A percentile compares a stretch with the other conserved stretches of the same genome.
Conservation (phyloP, 2,888 invertebrate genomes). For the Tetragonisca angustula region DNA sequence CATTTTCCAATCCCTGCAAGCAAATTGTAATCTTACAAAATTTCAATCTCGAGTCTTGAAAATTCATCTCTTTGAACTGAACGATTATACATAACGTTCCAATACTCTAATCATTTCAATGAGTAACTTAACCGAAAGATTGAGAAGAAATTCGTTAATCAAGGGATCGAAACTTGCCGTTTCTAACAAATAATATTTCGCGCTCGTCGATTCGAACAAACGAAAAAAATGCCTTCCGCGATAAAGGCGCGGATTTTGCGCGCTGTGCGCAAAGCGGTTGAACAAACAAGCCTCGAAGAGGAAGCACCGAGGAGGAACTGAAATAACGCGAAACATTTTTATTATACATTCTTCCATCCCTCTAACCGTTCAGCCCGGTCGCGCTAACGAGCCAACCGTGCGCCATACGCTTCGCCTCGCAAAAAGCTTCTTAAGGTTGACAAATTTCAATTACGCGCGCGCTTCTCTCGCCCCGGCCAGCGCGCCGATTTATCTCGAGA, state of each 20-base stretch:
- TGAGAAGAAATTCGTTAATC: too few relatives aligned
- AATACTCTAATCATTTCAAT: too few relatives aligned
- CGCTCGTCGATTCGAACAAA: neutral
- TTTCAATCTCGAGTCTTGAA: neutral
- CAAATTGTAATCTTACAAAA: neutral
- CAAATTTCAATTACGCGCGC: slow-evolving; percentile 56
- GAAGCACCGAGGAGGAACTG: slow-evolving; percentile 5
- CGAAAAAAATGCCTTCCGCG: neutral
- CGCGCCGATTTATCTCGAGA: slow-evolving; percentile 66
- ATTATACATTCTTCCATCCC: slow-evolving; percentile 5
- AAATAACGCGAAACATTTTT: slow-evolving; percentile 48
- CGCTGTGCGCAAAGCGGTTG: slow-evolving; percentile 17
- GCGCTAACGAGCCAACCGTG: slow-evolving; percentile 49
- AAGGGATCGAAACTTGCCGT: neutral
- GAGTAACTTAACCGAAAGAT: too few relatives aligned
- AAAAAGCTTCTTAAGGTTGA: slow-evolving; percentile 53
- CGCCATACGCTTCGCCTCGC: slow-evolving; percentile 30
- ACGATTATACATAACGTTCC: too few relatives aligned
- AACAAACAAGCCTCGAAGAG: slow-evolving; percentile 22
- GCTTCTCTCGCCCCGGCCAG: slow-evolving; percentile 6
- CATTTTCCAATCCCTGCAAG: too few relatives aligned
- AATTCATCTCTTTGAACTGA: too few relatives aligned
- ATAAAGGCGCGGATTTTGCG: neutral
- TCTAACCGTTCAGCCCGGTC: neutral
- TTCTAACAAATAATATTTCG: neutral